Conservation (phyloP, 2,888 invertebrate species). For the Priocnemis perturbator region DNA sequence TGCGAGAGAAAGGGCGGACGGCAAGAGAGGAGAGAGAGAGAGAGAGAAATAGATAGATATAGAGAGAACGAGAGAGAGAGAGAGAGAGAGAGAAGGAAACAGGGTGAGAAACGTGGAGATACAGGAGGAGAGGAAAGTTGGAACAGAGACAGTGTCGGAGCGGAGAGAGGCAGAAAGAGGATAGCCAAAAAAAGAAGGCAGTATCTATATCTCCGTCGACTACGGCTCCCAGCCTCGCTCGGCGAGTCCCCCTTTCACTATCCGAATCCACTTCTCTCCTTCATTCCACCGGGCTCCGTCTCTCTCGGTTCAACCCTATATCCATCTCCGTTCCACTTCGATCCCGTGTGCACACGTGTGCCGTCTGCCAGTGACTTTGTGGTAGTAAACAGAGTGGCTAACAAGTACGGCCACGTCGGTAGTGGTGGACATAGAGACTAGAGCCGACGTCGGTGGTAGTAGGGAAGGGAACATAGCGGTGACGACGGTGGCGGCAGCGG, state of each 20-base stretch:
- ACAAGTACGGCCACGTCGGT: constrained; percentile 17
- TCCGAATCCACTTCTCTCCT: constrained; percentile 21
- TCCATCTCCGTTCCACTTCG: constrained; percentile 19
- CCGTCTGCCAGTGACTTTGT: constrained; percentile 28
- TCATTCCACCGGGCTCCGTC: constrained; percentile 6
- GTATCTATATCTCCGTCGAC: constrained; percentile 27
- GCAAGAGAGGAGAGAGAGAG: not conserved
- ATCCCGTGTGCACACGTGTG: constrained; percentile 17
- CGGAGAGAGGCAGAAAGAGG: not conserved
- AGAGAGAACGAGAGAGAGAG: not conserved
- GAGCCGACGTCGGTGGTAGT: constrained; percentile 10
- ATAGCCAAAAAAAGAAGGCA: constrained; percentile 22
- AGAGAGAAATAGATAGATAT: not conserved
- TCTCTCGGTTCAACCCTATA: not conserved
- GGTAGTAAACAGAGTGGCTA: constrained; percentile 36
- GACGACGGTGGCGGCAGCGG: not conserved
- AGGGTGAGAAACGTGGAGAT: not conserved
- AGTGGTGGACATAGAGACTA: constrained; percentile 20
- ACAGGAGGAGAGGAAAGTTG: not conserved
- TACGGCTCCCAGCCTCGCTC: constrained; percentile 23
- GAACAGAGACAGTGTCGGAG: constrained; percentile 5
- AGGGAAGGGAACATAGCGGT: not conserved
- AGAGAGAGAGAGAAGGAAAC: not conserved
- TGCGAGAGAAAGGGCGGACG: constrained; percentile 15
- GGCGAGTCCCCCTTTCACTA: constrained; percentile 11